Percentiles rank a stretch among this genome's conserved stretches.
phyloP scores from a whole-genome alignment of 2,888 invertebrate genomes.

The Macrophya alboannulata region DNA sequence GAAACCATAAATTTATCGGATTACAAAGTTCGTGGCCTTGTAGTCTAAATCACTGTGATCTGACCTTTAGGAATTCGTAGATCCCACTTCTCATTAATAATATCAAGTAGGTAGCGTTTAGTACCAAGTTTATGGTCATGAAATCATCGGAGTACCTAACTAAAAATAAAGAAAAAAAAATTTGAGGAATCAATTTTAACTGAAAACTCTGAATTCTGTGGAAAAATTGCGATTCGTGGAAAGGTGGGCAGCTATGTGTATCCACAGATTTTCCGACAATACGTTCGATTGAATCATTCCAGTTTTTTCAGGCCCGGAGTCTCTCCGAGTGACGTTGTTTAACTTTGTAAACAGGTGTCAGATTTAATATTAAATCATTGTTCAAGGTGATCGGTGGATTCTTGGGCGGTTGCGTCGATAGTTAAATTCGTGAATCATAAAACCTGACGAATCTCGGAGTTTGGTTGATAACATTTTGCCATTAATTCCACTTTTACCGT shows the following conservation, averaged over 20 bases:
- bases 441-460: not conserved
- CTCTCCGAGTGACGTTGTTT: not conserved
- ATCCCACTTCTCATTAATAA: not conserved
- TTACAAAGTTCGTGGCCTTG: not conserved
- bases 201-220: not conserved
- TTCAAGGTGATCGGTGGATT: constrained; percentile 12
- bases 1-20: not conserved
- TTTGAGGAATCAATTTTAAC: not conserved
- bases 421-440: constrained; percentile 4
- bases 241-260: not conserved
- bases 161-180: not conserved
- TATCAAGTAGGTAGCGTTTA: not conserved
- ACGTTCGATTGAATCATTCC: not conserved
- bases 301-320: not conserved
- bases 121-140: not conserved
- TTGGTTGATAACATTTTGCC: not conserved
- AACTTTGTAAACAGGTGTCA: constrained; percentile 42
- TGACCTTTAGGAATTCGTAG: constrained; percentile 31
- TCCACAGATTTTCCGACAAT: not conserved
- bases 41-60: constrained; percentile 1
- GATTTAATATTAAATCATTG: constrained; percentile 15
- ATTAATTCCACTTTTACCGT: not conserved
- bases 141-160: not conserved
- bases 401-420: constrained; percentile 4
- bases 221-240: not conserved